phyloP scores from a whole-genome alignment of 2,888 invertebrate species.

The Malthinus flaveolus region DNA sequence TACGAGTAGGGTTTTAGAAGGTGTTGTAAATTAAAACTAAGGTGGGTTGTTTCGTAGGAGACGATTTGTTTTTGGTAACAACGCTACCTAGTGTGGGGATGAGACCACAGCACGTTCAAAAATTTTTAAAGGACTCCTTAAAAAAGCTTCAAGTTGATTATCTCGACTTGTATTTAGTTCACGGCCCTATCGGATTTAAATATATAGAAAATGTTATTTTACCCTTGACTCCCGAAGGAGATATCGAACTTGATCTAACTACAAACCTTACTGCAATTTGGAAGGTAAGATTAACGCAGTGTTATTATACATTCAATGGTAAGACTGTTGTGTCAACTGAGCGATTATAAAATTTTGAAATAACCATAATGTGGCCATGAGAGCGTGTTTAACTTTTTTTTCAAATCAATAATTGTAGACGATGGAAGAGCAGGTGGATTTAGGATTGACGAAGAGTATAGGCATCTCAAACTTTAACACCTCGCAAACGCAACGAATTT shows the following conservation, averaged over 20 bases:
- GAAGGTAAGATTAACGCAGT: conserved; percentile 66
- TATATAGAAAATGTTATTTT: conserved; percentile 66
- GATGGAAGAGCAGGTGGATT: conserved; percentile 59
- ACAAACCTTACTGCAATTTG: conserved; percentile 71
- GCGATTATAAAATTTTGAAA: too few relatives aligned
- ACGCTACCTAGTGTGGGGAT: conserved; percentile 70
- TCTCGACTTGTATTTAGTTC: conserved; percentile 77
- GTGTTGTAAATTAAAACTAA: too few relatives aligned
- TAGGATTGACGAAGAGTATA: conserved; percentile 70
- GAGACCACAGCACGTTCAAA: conserved; percentile 62
- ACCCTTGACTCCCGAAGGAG: conserved; percentile 62
- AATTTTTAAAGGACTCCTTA: conserved; percentile 66
- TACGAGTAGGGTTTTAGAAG: neutral
- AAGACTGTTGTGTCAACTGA: too few relatives aligned
- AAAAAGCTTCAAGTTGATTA: conserved; percentile 70
- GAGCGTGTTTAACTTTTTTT: neutral
- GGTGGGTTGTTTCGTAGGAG: conserved; percentile 51
- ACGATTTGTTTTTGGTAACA: conserved; percentile 77
- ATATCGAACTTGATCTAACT: conserved; percentile 58
- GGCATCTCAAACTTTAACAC: conserved; percentile 80
- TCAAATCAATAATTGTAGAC: neutral
- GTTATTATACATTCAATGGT: too few relatives aligned
- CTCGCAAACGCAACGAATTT: conserved; percentile 67
- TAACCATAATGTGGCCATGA: too few relatives aligned
- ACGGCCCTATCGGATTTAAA: conserved; percentile 68